Conservation (phyloP, 2,888 invertebrate species). For the Drosophila pegasa region DNA sequence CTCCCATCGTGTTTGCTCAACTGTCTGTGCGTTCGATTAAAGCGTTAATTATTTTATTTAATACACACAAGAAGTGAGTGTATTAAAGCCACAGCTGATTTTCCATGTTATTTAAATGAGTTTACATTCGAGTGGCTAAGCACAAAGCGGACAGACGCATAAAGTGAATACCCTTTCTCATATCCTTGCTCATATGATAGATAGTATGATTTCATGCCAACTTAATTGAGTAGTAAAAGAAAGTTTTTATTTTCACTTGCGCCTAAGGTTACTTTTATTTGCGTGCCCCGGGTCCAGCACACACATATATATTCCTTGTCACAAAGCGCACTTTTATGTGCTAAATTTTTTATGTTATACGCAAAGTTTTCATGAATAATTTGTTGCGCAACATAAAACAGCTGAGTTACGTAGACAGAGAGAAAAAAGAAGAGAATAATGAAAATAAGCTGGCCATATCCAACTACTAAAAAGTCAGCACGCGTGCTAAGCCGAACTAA, state of each 20-base stretch:
- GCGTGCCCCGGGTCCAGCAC: slow-evolving; percentile 12
- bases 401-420: slow-evolving; percentile 18
- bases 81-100: slow-evolving; percentile 28
- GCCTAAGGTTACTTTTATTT: slow-evolving; percentile 4
- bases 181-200: neutral
- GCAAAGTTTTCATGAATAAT: slow-evolving; percentile 56
- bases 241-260: slow-evolving; percentile 38
- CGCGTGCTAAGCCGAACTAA: slow-evolving; percentile 31
- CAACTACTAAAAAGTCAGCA: slow-evolving; percentile 51
- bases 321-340: slow-evolving; percentile 41
- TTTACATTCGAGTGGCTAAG: neutral
- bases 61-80: slow-evolving; percentile 35
- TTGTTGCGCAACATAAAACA: slow-evolving; percentile 60
- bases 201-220: slow-evolving; percentile 19
- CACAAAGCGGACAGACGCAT: neutral
- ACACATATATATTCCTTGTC: slow-evolving; percentile 31
- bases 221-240: slow-evolving; percentile 6
- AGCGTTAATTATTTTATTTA: slow-evolving; percentile 55
- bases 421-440: neutral
- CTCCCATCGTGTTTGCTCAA: slow-evolving; percentile 14
- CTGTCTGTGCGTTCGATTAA: slow-evolving; percentile 32
- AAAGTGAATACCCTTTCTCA: too few species aligned
- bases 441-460: slow-evolving; percentile 1
- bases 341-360: slow-evolving; percentile 51
- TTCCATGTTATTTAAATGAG: slow-evolving; percentile 10